Evolutionary conservation across 2,888 invertebrate species (phyloP).

Genomic region (Lithodes maja): DNA sequence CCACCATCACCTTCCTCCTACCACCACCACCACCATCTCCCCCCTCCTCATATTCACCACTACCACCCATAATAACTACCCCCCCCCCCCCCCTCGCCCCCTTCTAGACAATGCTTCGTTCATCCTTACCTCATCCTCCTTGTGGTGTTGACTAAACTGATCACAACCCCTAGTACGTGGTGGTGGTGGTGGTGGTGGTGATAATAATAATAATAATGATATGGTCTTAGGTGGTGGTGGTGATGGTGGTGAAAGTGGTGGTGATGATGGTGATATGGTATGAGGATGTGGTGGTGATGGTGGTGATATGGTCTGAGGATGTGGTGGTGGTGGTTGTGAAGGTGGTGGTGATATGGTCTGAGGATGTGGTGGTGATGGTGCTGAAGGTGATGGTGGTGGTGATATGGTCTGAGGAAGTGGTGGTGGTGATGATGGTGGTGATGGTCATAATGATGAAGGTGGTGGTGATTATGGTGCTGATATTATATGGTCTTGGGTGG

Average conservation of each 20-base stretch:
- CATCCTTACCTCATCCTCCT: conserved; percentile 33
- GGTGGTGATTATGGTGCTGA: background rate
- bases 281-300: background rate
- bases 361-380: background rate
- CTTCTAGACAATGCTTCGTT: background rate
- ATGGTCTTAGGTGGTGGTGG: background rate
- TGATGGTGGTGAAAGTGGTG: background rate
- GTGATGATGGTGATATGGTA: background rate
- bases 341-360: background rate
- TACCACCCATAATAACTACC: conserved; percentile 1
- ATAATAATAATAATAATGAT: background rate
- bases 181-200: background rate
- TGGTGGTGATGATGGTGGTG: background rate
- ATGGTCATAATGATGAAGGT: background rate
- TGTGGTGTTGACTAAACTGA: conserved; percentile 8
- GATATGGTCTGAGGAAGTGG: background rate
- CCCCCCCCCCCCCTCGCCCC: background rate
- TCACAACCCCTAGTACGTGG: background rate
- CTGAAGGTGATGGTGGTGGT: background rate
- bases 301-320: background rate
- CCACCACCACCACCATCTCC: background rate
- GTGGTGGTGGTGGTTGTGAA: background rate
- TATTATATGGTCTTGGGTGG: background rate
- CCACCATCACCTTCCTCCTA: background rate
- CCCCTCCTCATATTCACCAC: background rate